phyloP scores from a whole-genome alignment of 2,888 invertebrate genomes.

The Ariolimax columbianus region DNA sequence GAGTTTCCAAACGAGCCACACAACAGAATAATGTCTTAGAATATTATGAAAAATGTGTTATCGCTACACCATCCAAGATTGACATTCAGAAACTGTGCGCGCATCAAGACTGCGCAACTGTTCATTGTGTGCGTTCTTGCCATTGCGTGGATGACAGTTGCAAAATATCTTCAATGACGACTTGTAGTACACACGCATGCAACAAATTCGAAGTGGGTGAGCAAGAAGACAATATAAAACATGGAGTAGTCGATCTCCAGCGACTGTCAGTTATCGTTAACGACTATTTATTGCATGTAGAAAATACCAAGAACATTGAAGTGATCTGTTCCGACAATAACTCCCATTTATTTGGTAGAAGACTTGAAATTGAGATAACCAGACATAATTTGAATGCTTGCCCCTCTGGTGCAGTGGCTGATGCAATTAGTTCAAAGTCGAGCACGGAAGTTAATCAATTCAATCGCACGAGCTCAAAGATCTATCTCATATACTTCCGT shows the following conservation, averaged over 20 bases:
- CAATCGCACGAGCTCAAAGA: background rate
- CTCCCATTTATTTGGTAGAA: background rate
- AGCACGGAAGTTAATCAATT: background rate
- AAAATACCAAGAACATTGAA: background rate
- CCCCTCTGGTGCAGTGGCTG: background rate
- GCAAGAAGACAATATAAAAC: background rate
- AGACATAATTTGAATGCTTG: background rate
- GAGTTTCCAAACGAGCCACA: background rate
- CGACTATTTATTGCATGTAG: background rate
- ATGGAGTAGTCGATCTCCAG: background rate
- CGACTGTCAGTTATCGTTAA: conserved; percentile 4
- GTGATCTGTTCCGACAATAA: conserved; percentile 13
- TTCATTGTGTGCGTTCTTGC: conserved; percentile 20
- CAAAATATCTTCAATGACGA: background rate
- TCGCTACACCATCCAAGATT: background rate
- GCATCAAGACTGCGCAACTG: background rate
- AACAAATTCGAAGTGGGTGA: background rate
- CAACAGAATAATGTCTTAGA: background rate
- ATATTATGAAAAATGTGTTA: background rate
- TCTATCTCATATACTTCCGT: conserved; percentile 39
- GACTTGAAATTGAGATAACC: background rate
- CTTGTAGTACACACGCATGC: conserved; percentile 14
- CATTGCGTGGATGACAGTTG: background rate
- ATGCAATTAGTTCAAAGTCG: background rate
- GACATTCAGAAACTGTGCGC: conserved; percentile 18